Base-by-base conservation (phyloP, 2,888 invertebrate species). In the Trissoscelio sp. region DNA sequence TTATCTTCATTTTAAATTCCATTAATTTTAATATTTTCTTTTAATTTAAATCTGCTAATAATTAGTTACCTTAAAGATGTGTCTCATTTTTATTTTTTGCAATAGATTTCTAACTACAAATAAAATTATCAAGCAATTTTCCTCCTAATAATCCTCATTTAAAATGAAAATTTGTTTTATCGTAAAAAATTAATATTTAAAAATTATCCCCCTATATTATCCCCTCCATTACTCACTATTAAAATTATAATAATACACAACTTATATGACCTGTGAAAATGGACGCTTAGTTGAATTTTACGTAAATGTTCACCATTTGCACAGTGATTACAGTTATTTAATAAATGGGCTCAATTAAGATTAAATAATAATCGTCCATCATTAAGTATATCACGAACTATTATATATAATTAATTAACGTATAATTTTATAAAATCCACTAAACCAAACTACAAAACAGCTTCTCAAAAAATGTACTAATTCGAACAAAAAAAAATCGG, bases 241-340 rank as follows among this genome's bases (percentile, higher is more conserved):
- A 28, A 28, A 28, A 28, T 5, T 28, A 31, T 31, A 31, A 31
- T 31, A 31, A 31, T 6, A 28, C 4, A 55, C 55, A 67, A 67
- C 18, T 55, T 67, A 31, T 55, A 44, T 42, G 31, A 39, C 31
- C 20, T 44, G 55, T 55, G 28, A 69, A 69, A 69, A 22, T 11
- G 34, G 18, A 37, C 37, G 16, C 22, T 31, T 28, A 46, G 20
- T 46, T 55, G 20, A 46, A 57, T 57, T 16, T 22, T 28, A 18
- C 2, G 34, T 37, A 57, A 69, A 34, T 34, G 28, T 46, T 6
- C 46, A 46, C n/a, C 55, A 34, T 69, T 57, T 57, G 42, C 46
- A 22, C 51, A 18, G 12, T 72, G 51, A 72, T 72, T 51, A 51
- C 34, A 22, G 72, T 60, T 72, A 51, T 57, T 72, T 51, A 51